These are phyloP conservation scores for Pocillopora grandis DNA, from an alignment of 92 coral and sea anemone genomes.

Conservation along the genomic window DNA sequence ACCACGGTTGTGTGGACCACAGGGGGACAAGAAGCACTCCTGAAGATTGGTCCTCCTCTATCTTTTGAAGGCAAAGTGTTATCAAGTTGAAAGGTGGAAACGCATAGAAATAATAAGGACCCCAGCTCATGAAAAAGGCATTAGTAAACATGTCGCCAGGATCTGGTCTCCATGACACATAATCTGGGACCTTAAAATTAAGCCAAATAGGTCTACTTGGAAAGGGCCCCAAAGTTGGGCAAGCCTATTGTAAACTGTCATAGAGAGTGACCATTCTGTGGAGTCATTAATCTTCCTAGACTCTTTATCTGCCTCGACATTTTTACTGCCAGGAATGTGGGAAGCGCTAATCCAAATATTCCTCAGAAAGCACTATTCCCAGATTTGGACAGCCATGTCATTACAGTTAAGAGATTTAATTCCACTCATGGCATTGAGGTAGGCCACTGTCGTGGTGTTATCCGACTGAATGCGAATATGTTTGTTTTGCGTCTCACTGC, in stretches of 20 bases:
- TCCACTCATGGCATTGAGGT: too few relatives aligned
- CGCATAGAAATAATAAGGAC: not conserved
- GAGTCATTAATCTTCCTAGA: too few relatives aligned
- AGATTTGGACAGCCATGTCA: too few relatives aligned
- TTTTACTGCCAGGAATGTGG: too few relatives aligned
- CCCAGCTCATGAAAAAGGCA: too few relatives aligned
- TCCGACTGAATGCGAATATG: conserved; percentile 33
- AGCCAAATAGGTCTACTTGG: conserved; percentile 53
- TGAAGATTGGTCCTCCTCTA: conserved; percentile 28
- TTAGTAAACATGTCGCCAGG: conserved; percentile 3
- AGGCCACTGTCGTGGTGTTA: conserved; percentile 29
- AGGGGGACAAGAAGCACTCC: conserved; percentile 54
- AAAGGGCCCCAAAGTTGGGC: conserved; percentile 38
- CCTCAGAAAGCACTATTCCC: too few relatives aligned
- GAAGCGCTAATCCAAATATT: too few relatives aligned
- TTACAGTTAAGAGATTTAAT: too few relatives aligned
- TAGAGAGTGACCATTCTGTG: conserved; percentile 31
- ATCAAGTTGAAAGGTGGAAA: conserved; percentile 52
- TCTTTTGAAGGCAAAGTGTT: conserved; percentile 33
- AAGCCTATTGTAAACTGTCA: conserved; percentile 25
- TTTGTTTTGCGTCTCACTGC: not conserved
- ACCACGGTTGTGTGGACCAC: conserved; percentile 42
- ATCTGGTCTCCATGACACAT: conserved; percentile 46
- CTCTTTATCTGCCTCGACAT: too few relatives aligned
- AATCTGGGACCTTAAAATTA: conserved; percentile 36